Conservation (phyloP, 2,888 invertebrate genomes). For the Apamea crenata region DNA sequence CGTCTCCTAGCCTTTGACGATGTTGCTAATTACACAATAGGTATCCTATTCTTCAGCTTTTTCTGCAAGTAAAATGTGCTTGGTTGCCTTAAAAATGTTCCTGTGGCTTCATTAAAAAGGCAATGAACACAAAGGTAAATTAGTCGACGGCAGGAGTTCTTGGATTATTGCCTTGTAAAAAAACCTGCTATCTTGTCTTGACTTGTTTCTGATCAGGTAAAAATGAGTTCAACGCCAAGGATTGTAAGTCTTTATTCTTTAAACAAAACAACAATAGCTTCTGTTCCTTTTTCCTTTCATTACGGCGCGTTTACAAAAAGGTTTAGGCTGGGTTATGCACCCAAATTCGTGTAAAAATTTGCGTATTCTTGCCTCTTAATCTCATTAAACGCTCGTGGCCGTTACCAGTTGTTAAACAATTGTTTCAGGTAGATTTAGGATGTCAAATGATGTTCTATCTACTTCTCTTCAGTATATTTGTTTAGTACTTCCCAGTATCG, state of each 20-base stretch:
- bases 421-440: slow-evolving; percentile 25
- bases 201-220: slow-evolving; percentile 76
- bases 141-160: slow-evolving; percentile 26
- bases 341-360: slow-evolving; percentile 49
- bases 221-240: slow-evolving; percentile 67
- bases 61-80: slow-evolving; percentile 21
- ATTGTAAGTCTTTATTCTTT: slow-evolving; percentile 59
- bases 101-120: slow-evolving; percentile 37
- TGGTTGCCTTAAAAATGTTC: slow-evolving; percentile 15
- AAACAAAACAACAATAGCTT: slow-evolving; percentile 57
- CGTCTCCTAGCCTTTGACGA: slow-evolving; percentile 1
- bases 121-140: slow-evolving; percentile 47
- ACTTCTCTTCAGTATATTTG: background rate
- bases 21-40: slow-evolving; percentile 10
- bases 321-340: slow-evolving; percentile 13
- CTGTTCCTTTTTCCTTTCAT: slow-evolving; percentile 44
- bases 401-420: background rate
- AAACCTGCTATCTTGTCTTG: slow-evolving; percentile 67
- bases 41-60: slow-evolving; percentile 19
- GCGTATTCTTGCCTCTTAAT: slow-evolving; percentile 36
- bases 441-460: background rate
- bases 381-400: slow-evolving; percentile 3
- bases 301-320: slow-evolving; percentile 26
- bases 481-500: background rate
- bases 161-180: slow-evolving; percentile 32